Percentiles rank a stretch among this genome's conserved stretches.
phyloP scores from a whole-genome alignment of 2,888 invertebrate genomes.

The Temnothorax ravouxi region DNA sequence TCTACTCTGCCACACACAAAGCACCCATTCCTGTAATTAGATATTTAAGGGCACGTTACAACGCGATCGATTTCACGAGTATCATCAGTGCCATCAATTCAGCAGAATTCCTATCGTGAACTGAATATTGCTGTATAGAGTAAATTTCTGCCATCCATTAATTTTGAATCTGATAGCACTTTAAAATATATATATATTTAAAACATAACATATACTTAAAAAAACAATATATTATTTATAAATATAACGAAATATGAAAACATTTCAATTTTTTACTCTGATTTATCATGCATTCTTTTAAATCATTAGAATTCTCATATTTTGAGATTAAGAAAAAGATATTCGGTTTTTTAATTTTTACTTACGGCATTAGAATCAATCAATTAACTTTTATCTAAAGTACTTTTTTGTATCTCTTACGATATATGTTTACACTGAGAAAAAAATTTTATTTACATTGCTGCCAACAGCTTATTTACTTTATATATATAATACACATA shows the following conservation, averaged over 20 bases:
- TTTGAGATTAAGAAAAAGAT: neutral
- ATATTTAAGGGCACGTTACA: constrained; percentile 67
- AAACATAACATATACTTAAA: neutral
- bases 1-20: constrained; percentile 31
- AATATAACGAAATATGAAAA: neutral
- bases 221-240: neutral
- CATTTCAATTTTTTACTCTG: neutral
- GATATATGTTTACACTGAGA: neutral
- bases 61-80: constrained; percentile 61
- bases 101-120: neutral
- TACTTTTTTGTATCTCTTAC: neutral
- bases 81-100: constrained; percentile 25
- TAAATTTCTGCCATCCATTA: neutral
- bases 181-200: neutral
- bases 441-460: too few relatives aligned
- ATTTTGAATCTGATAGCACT: neutral
- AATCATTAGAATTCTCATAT: neutral
- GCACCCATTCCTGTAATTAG: constrained; percentile 68
- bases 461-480: too few relatives aligned
- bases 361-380: neutral
- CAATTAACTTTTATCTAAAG: neutral
- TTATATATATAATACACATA: too few relatives aligned
- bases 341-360: neutral
- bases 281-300: neutral
- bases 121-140: neutral